A percentile compares a stretch with the other conserved stretches of the same genome.
Evolutionary conservation across 1,140 invertebrate genomes (phyloP).

Genomic region (Solen grandis): DNA sequence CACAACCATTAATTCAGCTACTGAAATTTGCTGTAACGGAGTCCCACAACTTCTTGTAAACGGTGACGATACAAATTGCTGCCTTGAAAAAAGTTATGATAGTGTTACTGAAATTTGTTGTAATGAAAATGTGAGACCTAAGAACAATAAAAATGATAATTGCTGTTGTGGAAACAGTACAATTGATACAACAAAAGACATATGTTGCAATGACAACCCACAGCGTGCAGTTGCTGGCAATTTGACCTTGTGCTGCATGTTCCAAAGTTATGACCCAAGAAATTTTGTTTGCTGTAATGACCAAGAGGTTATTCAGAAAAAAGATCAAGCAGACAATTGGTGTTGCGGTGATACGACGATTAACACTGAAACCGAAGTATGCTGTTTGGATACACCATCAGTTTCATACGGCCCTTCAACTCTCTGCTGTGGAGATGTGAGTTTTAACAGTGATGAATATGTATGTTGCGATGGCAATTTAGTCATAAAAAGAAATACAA

Average conservation of each 20-base stretch:
- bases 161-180: conserved; percentile 48
- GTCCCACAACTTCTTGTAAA: conserved; percentile 44
- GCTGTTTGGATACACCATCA: conserved; percentile 31
- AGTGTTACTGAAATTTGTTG: conserved; percentile 36
- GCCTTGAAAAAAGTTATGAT: conserved; percentile 43
- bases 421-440: conserved; percentile 37
- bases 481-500: conserved; percentile 29
- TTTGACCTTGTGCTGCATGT: conserved; percentile 34
- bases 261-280: conserved; percentile 33
- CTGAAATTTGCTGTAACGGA: conserved; percentile 44
- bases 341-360: conserved; percentile 51
- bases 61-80: conserved; percentile 43
- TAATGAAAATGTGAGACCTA: conserved; percentile 38
- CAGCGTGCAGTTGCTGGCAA: conserved; percentile 26
- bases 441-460: conserved; percentile 36
- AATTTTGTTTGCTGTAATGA: conserved; percentile 49
- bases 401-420: conserved; percentile 29
- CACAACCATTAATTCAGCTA: conserved; percentile 42
- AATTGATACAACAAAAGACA: conserved; percentile 30
- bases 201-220: conserved; percentile 47
- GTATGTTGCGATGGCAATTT: conserved; percentile 40
- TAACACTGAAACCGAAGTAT: conserved; percentile 43
- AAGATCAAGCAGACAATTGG: conserved; percentile 35
- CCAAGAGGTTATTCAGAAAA: conserved; percentile 13
- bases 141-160: conserved; percentile 42